These are phyloP conservation scores for Ephestia elutella DNA, from an alignment of 1,140 invertebrate genomes.

Conservation along the genomic window DNA sequence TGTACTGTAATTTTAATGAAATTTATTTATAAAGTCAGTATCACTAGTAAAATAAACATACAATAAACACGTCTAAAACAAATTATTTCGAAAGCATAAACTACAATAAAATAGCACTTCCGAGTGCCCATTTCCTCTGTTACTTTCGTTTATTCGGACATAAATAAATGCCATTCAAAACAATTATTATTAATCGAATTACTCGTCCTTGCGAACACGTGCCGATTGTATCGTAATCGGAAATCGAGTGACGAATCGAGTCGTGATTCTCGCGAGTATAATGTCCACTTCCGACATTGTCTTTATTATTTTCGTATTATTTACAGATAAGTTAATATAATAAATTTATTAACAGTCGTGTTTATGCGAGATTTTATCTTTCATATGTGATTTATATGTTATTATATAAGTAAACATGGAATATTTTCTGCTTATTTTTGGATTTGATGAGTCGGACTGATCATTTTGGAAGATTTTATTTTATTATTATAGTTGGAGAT, in stretches of 20 bases:
- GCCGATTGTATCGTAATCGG: constrained; percentile 13
- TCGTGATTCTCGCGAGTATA: constrained; percentile 27
- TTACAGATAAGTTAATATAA: not conserved
- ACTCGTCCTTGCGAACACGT: constrained; percentile 4
- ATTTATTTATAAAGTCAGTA: no score
- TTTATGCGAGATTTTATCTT: not conserved
- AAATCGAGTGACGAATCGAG: constrained; percentile 25
- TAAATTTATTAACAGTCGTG: not conserved
- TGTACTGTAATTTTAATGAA: no score
- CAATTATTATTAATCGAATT: not conserved
- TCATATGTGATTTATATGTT: not conserved
- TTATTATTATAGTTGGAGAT: no score
- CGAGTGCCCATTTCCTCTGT: not conserved
- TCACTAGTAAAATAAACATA: not conserved
- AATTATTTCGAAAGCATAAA: not conserved
- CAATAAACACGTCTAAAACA: not conserved
- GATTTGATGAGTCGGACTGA: not conserved
- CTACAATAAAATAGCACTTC: not conserved
- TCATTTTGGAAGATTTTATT: not conserved
- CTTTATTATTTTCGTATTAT: constrained; percentile 13
- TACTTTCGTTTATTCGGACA: not conserved
- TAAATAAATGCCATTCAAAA: not conserved
- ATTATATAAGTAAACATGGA: not conserved
- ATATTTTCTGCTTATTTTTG: not conserved
- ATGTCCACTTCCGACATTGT: constrained; percentile 13